A percentile compares a stretch with the other conserved stretches of the same genome.
Evolutionary conservation across 2,888 invertebrate species (phyloP).

Genomic region (Lycophotia porphyrea): DNA sequence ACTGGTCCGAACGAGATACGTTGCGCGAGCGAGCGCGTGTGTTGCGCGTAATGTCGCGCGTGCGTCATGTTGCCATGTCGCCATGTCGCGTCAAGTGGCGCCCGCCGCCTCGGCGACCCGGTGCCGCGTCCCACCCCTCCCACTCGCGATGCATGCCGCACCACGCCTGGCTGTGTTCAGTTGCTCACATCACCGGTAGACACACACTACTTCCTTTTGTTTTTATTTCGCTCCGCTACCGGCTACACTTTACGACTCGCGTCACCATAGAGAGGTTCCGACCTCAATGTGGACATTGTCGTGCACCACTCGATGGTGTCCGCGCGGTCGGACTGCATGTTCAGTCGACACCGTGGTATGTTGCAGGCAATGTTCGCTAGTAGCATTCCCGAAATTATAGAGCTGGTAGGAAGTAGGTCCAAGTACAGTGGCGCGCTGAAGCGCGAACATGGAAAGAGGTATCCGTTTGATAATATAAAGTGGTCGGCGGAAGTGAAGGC

Average conservation of each 20-base stretch:
- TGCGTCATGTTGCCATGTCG: conserved; percentile 33
- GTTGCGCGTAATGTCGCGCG: conserved; percentile 39
- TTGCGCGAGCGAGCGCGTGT: conserved; percentile 66
- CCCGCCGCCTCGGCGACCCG: conserved; percentile 75
- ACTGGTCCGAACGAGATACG: conserved; percentile 79
- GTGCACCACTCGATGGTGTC: conserved; percentile 89
- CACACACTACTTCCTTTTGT: conserved; percentile 87
- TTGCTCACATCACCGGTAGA: conserved; percentile 90
- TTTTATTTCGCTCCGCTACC: conserved; percentile 89
- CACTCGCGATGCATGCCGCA: conserved; percentile 88
- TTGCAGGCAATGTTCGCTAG: conserved; percentile 99
- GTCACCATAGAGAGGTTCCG: conserved; percentile 86
- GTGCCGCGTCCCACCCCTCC: conserved; percentile 85
- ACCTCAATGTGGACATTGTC: conserved; percentile 89
- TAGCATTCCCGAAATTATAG: conserved; percentile 99
- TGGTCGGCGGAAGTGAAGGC: conserved; percentile 86
- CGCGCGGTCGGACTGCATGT: conserved; percentile 80
- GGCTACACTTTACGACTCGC: conserved; percentile 85
- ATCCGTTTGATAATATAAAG: conserved; percentile 90
- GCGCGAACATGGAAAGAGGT: conserved; percentile 99
- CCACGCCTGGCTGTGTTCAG: conserved; percentile 90
- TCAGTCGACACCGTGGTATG: conserved; percentile 91
- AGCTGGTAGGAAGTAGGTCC: conserved; percentile 99
- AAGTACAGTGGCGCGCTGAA: conserved; percentile 99
- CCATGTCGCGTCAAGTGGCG: conserved; percentile 47